phyloP scores from a whole-genome alignment of 1,140 invertebrate genomes.

The Heliconius hermathena region DNA sequence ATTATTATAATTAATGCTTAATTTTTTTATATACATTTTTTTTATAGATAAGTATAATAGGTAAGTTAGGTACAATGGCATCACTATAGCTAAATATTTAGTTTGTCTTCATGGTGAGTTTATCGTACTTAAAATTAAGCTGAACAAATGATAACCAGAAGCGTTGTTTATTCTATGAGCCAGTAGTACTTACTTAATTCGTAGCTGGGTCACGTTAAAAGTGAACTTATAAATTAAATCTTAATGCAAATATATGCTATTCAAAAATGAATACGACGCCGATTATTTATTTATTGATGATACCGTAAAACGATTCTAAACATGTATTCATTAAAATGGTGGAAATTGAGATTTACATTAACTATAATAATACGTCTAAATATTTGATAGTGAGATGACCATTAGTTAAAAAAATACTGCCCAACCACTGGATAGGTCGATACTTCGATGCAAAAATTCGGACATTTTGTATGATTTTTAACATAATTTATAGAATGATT shows the following conservation, averaged over 20 bases:
- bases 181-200: background rate
- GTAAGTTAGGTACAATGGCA: background rate
- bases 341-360: too few relatives aligned
- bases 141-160: background rate
- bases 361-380: too few relatives aligned
- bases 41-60: background rate
- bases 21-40: background rate
- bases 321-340: too few relatives aligned
- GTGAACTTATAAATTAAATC: background rate
- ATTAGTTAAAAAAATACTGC: too few relatives aligned
- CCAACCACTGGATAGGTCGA: too few relatives aligned
- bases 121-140: slow-evolving; percentile 6
- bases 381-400: too few relatives aligned
- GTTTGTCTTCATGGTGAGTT: background rate
- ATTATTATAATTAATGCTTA: too few relatives aligned
- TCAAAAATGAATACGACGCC: background rate
- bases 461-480: too few relatives aligned
- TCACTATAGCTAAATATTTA: slow-evolving; percentile 2
- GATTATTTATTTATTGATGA: background rate
- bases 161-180: slow-evolving; percentile 10
- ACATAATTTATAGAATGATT: too few relatives aligned
- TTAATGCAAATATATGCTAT: background rate
- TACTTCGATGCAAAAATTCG: too few relatives aligned
- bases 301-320: background rate
- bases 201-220: background rate